Evolutionary conservation across 2,113 vertebrate genomes (phyloP).

Genomic region (Serinus canaria): DNA sequence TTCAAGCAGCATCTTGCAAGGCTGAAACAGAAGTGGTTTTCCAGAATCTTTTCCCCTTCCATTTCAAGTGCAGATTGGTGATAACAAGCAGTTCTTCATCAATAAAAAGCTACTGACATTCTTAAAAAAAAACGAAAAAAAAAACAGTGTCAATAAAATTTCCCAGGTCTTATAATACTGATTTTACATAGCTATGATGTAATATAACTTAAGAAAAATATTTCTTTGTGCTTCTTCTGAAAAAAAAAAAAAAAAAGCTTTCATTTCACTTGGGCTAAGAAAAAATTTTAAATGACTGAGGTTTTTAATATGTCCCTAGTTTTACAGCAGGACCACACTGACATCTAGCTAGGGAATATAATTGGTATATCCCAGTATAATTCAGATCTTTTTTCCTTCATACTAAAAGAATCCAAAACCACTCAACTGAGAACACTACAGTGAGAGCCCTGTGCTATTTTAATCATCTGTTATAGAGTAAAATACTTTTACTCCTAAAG

Average conservation of each 20-base stretch:
- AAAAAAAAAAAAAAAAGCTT: not conserved
- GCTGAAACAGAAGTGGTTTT: conserved; percentile 5
- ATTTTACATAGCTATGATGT: not conserved
- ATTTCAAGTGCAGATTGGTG: not conserved
- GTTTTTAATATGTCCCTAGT: not conserved
- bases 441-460: not conserved
- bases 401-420: not conserved
- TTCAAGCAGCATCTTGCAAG: conserved; percentile 12
- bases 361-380: not conserved
- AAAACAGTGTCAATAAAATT: not conserved
- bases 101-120: not conserved
- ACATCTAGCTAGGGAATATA: not conserved
- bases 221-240: not conserved
- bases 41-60: conserved; percentile 1
- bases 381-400: not conserved
- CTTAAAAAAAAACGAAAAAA: not conserved
- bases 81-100: not conserved
- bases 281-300: not conserved
- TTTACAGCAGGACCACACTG: not conserved
- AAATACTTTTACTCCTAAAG: not conserved
- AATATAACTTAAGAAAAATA: not conserved
- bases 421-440: not conserved
- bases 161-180: not conserved
- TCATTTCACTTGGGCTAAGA: not conserved
- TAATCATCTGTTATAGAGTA: not conserved